These are phyloP conservation scores for Diplodus puntazzo DNA, from an alignment of 2,797 vertebrate species.

Conservation along the genomic window DNA sequence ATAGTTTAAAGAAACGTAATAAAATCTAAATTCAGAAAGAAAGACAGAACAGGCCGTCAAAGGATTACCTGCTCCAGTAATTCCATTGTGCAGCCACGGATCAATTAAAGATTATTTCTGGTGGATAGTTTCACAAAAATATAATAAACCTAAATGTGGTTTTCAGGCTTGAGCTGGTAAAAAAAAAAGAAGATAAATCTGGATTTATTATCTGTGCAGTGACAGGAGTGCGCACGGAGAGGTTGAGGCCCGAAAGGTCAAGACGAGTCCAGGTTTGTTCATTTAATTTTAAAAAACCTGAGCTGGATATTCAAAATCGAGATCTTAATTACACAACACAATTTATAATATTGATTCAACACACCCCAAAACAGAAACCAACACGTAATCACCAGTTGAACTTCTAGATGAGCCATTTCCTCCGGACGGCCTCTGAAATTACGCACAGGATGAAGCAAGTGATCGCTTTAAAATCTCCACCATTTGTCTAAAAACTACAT, in stretches of 20 bases:
- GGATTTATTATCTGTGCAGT: background rate
- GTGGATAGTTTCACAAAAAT: background rate
- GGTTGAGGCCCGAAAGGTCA: constrained; percentile 39
- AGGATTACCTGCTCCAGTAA: background rate
- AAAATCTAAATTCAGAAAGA: background rate
- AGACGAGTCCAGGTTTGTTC: constrained; percentile 10
- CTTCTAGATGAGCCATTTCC: background rate
- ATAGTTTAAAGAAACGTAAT: background rate
- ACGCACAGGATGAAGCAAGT: constrained; percentile 3
- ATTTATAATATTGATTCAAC: background rate
- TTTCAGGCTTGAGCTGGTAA: background rate
- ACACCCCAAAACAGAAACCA: background rate
- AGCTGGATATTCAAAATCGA: background rate
- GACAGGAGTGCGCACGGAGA: background rate
- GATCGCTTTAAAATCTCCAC: background rate
- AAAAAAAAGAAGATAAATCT: background rate
- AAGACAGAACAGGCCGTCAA: background rate
- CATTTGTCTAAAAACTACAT: accelerated
- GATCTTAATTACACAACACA: background rate
- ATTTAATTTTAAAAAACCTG: background rate
- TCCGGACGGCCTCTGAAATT: constrained; percentile 20
- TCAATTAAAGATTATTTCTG: background rate
- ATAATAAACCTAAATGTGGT: background rate
- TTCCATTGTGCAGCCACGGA: background rate
- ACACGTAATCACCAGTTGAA: background rate